Evolutionary conservation across 2,888 invertebrate species (phyloP), one percentile per base, ranked within the genome.

Genomic region (Dicranocentrus wangi): DNA sequence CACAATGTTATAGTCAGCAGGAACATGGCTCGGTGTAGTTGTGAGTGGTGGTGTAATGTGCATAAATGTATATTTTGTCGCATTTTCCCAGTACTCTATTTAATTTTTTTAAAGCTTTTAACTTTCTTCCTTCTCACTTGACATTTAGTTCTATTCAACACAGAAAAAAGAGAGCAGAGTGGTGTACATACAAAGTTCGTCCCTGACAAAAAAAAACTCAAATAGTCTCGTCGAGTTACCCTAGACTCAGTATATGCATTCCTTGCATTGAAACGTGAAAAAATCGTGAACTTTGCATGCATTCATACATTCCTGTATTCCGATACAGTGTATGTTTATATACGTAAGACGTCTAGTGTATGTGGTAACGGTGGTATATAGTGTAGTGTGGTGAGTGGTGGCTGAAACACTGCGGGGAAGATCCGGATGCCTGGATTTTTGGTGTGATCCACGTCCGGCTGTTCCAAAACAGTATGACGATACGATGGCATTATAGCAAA

Each of bases 41-140:
- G 55, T 25, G n/a, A 10, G 47, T 15, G 47, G 47, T 5, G n/a
- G 23, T 21, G 55, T 28, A n/a, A 32, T 21, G 63, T 63, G 39
- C 55, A 55, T 55, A 58, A 65, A 73, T 75, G 51, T 55, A 55
- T 75, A 65, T 75, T 66, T 75, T 66, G 58, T 75, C 73, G 65
- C 73, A 73, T 73, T 65, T 65, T 51, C n/a, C 47, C 43, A 53
- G 53, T 60, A 32, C 51, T 60, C n/a, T 39, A 5, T 47, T 47
- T 63, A 63, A 21, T 39, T 8, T 63, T 63, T 63, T 42, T 23
- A 21, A 63, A 63, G 42, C 63, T 39, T 63, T 63, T 42, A 63
- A 63, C 63, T 63, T 63, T 42, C 21, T 23, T 21, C 25, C 39
- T 15, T 42, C 15, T 61, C 42, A 7, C 32, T 17, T 23, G 47